These are phyloP conservation scores for Lethenteron camtschaticum DNA, from an alignment of 2,113 vertebrate genomes.

Conservation along the genomic window DNA sequence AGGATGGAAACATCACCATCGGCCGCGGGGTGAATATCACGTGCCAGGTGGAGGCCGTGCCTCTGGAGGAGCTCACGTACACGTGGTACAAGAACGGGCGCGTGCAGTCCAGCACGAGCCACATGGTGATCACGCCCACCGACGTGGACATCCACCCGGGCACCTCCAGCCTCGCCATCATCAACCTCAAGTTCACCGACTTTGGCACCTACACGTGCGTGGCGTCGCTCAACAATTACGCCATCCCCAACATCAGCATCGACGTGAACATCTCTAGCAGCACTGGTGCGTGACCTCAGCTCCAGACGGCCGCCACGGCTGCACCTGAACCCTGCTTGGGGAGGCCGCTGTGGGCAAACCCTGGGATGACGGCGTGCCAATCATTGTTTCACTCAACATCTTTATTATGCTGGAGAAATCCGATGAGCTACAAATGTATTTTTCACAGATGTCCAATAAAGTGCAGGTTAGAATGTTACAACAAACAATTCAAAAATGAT, in stretches of 20 bases:
- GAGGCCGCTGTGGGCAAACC: too few relatives aligned
- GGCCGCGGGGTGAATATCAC: slow-evolving; percentile 87
- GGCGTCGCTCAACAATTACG: slow-evolving; percentile 49
- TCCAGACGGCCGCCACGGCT: not conserved
- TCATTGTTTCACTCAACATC: too few relatives aligned
- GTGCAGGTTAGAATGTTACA: too few relatives aligned
- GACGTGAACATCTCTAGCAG: slow-evolving; percentile 92
- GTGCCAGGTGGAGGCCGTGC: slow-evolving; percentile 80
- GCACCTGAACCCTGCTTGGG: too few relatives aligned
- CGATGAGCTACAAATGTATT: too few relatives aligned
- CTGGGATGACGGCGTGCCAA: too few relatives aligned
- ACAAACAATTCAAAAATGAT: too few relatives aligned
- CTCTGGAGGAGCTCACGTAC: slow-evolving; percentile 86
- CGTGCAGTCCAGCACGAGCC: slow-evolving; percentile 44
- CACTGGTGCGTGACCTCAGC: slow-evolving; percentile 36
- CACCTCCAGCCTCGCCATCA: slow-evolving; percentile 80
- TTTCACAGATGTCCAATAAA: too few relatives aligned
- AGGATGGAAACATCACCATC: slow-evolving; percentile 82
- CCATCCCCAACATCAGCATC: slow-evolving; percentile 51
- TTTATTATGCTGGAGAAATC: too few relatives aligned
- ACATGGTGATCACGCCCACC: slow-evolving; percentile 54
- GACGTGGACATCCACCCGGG: slow-evolving; percentile 69
- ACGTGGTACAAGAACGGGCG: slow-evolving; percentile 82
- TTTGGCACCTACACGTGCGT: slow-evolving; percentile 73
- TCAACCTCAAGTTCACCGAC: slow-evolving; percentile 82